Evolutionary conservation across 2,888 invertebrate genomes (phyloP), one percentile per base, ranked within the genome.

Genomic region (Homarus gammarus): DNA sequence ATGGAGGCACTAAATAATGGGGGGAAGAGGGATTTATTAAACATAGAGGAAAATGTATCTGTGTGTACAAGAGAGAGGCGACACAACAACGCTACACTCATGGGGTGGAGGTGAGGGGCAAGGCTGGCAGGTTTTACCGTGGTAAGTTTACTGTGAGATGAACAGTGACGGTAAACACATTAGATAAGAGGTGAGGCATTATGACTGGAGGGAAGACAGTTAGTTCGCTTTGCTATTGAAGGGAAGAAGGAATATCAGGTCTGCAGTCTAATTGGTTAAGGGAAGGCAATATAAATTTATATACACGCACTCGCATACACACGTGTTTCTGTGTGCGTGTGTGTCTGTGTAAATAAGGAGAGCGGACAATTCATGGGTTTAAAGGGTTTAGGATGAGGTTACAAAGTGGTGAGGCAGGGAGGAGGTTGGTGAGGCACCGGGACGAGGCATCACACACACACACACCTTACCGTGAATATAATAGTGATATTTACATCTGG

Each of bases 291-390:
- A 6, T 2, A 38, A 15, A 38, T 64, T 5, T 64, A 5, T 31
- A 22, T 18, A 5, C 64, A 31, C 31, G 64, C 31, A 22, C n/a
- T n/a, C n/a, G n/a, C n/a, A n/a, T n/a, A n/a, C n/a, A n/a, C n/a
- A 33, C 15, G 31, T 27, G 70, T 70, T n/a, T 70, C 33, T 72
- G 72, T 72, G 72, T 72, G 72, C 36, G 72, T 72, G 72, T 73
- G 40, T 38, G 73, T 75, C 38, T 75, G 73, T 75, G 49, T 78
- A 40, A 38, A 33, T 78, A n/a, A n/a, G 78, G 56, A 78, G 78
- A 78, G 78, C 51, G 78, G 40, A 38, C 36, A n/a, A n/a, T n/a
- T n/a, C n/a, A n/a, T n/a, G n/a, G n/a, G 56, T 56, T 12, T 56
- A 1, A 56, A 18, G 56, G 56, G 22, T 18, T 56, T 18, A 56